Conservation (phyloP, 2,888 invertebrate species). For the Tachina grossa region DNA sequence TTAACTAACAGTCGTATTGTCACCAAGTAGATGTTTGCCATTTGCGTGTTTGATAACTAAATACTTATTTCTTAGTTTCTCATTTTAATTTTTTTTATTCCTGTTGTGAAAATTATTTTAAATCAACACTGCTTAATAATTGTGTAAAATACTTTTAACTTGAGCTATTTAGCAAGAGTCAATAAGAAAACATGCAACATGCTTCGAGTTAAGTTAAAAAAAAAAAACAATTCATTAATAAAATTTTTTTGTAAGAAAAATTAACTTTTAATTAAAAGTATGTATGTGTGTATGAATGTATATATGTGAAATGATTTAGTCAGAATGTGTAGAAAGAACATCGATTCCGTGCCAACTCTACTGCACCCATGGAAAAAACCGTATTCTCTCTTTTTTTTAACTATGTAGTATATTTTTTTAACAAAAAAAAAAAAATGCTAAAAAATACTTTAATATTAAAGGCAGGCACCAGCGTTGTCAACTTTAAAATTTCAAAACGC, state of each 20-base stretch:
- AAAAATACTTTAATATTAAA: neutral
- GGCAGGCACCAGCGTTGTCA: too few relatives aligned
- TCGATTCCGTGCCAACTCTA: neutral
- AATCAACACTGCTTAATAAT: neutral
- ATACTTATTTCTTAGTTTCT: neutral
- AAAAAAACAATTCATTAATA: neutral
- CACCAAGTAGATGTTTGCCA: conserved; percentile 1
- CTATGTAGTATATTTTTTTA: neutral
- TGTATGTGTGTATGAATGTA: too few relatives aligned
- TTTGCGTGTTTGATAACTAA: conserved; percentile 53
- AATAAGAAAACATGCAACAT: neutral
- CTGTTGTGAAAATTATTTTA: neutral
- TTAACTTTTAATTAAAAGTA: neutral
- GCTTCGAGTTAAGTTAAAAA: neutral
- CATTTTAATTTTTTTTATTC: neutral
- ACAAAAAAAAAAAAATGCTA: too few relatives aligned
- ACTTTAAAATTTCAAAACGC: too few relatives aligned
- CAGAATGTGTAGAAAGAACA: too few relatives aligned
- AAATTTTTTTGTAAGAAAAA: neutral
- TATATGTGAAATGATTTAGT: too few relatives aligned
- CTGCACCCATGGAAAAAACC: neutral
- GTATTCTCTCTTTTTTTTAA: neutral
- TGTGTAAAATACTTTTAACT: conserved; percentile 25
- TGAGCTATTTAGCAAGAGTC: conserved; percentile 17
- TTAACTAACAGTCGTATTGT: conserved; percentile 2